Evolutionary conservation across 2,888 invertebrate species (phyloP).

Genomic region (Hydrotaea cyrtoneurina): DNA sequence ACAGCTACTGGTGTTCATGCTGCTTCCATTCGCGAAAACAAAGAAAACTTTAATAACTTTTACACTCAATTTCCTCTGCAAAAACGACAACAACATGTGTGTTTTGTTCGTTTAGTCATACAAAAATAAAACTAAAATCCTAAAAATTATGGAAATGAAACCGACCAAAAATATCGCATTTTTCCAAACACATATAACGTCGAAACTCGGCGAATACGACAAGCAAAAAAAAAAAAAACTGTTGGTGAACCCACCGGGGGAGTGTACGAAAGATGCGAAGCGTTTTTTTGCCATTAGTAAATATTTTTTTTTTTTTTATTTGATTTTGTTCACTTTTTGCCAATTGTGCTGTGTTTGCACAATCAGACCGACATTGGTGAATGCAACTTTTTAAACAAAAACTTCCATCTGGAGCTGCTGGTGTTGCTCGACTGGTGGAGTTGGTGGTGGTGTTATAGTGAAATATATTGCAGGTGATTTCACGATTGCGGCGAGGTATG

Average conservation of each 20-base stretch:
- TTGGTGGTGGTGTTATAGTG: neutral
- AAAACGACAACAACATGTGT: neutral
- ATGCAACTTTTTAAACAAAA: constrained; percentile 1
- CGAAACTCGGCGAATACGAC: constrained; percentile 20
- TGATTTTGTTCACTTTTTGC: neutral
- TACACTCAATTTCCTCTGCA: constrained; percentile 36
- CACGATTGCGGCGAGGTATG: neutral
- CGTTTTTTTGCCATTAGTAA: constrained; percentile 11
- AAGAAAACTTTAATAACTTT: constrained; percentile 38
- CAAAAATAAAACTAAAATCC: constrained; percentile 6
- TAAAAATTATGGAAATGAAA: constrained; percentile 26
- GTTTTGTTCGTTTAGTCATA: neutral
- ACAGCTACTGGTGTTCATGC: neutral
- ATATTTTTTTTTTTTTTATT: neutral
- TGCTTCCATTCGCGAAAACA: constrained; percentile 11
- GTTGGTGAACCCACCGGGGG: neutral
- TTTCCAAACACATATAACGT: constrained; percentile 34
- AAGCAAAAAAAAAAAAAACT: neutral
- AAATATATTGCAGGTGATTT: neutral
- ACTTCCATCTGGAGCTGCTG: neutral
- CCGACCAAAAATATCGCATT: constrained; percentile 15
- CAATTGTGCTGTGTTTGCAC: neutral
- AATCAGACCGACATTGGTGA: neutral
- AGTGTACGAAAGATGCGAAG: neutral
- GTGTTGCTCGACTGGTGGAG: neutral